A percentile compares a stretch with the other conserved stretches of the same genome.
phyloP scores from a whole-genome alignment of 2,888 invertebrate genomes.

The Carabus problematicus region DNA sequence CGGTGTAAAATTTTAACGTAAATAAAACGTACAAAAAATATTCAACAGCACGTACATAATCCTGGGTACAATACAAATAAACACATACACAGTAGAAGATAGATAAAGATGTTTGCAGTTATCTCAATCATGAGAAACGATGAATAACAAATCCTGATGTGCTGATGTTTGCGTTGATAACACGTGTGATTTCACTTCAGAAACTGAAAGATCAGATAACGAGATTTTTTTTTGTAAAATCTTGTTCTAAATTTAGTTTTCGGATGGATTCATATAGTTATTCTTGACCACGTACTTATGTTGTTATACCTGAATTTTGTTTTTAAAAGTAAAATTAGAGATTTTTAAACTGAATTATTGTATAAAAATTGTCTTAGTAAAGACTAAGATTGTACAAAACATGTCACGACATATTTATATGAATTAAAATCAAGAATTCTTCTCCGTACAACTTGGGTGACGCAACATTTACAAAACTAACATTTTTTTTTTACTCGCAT shows the following conservation, averaged over 20 bases:
- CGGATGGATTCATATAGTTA: background rate
- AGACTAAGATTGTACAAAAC: no score
- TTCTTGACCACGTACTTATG: conserved; percentile 6
- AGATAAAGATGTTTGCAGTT: background rate
- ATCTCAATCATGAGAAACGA: no score
- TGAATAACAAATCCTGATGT: no score
- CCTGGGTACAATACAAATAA: conserved; percentile 38
- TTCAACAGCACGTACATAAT: conserved; percentile 45
- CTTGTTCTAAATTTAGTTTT: background rate
- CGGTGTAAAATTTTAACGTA: conserved; percentile 37
- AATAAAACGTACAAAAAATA: conserved; percentile 43
- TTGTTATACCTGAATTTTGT: background rate
- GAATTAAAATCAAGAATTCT: no score
- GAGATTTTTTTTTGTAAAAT: background rate
- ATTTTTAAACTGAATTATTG: no score
- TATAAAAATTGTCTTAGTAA: no score
- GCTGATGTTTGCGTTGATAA: conserved; percentile 11
- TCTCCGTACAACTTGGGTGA: background rate
- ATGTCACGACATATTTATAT: no score
- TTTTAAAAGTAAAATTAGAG: no score
- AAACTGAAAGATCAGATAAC: background rate
- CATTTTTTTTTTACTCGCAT: background rate
- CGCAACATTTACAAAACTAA: background rate
- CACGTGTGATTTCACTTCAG: conserved; percentile 28
- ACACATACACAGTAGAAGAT: conserved; percentile 33